Evolutionary conservation across 2,888 invertebrate genomes (phyloP), one percentile per base, ranked within the genome.

Genomic region (Torymus auratus): DNA sequence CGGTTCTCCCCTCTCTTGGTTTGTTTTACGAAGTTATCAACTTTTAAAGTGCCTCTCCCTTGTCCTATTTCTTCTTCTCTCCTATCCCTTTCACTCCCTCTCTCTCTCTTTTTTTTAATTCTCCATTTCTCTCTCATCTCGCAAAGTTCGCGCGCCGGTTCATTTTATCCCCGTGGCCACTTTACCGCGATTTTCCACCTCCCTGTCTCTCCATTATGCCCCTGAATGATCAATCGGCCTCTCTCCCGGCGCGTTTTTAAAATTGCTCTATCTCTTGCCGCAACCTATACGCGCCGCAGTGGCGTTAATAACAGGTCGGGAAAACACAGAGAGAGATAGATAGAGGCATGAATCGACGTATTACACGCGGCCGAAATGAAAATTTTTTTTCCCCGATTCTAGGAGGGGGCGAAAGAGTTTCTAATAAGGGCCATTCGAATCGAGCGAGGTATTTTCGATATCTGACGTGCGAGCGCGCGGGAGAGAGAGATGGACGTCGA

Each of bases 191-290:
- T 79, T 80, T 80, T 74, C 68, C 72, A 80, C 61, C 68, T 80
- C 28, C 7, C 28, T 0, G 2, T 28, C 28, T 28, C 80, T 76
- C 76, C 68, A 76, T 80, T 76, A 83, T 84, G 74, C 75, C 77
- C 5, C 14, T 76, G 74, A 78, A 83, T 83, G 85, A 86, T 87
- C 86, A 85, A 85, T 86, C 85, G 84, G 7, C 7, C 28, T 28
- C 28, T 7, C 28, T 28, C 84, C 83, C 83, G 83, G 84, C 70
- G 71, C 83, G 80, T 83, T 84, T 80, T 83, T 83, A 82, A 85
- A 87, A 85, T 85, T 85, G 83, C 85, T 78, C 80, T 84, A 84
- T 86, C 84, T 82, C 74, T 12, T 13, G n/a, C 50, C 3, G 12
- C 28, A 28, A 52, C 15, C 7, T 20, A 2, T n/a, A 7, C 23